Conservation (phyloP, 2,888 invertebrate species). For the Panorpa germanica region DNA sequence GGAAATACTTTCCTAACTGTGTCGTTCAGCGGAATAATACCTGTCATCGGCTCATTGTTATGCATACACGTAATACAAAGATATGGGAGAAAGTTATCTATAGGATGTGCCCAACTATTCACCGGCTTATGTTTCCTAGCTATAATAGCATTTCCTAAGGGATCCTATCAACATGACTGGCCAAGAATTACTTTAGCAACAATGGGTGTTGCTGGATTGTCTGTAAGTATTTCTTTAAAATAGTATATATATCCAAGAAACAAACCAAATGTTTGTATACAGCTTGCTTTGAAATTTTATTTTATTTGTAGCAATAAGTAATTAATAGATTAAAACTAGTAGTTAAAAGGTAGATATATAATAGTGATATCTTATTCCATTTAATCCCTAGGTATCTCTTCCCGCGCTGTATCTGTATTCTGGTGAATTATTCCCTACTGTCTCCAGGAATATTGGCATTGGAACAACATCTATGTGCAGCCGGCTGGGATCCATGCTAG, state of each 20-base stretch:
- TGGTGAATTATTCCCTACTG: conserved; percentile 67
- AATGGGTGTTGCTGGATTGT: conserved; percentile 41
- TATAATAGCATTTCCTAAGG: conserved; percentile 29
- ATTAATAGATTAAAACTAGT: no score
- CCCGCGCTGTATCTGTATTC: conserved; percentile 65
- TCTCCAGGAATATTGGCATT: conserved; percentile 61
- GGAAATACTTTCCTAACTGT: conserved; percentile 33
- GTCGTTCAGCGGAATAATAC: conserved; percentile 30
- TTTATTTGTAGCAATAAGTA: no score
- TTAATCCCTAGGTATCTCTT: no score
- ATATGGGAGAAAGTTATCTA: conserved; percentile 30
- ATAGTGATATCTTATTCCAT: no score
- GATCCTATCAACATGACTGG: conserved; percentile 28
- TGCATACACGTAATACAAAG: conserved; percentile 29
- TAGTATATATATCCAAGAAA: no score
- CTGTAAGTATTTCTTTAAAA: no score
- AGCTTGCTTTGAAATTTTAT: no score
- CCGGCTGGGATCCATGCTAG: conserved; percentile 59
- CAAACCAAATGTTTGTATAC: no score
- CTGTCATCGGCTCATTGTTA: conserved; percentile 30
- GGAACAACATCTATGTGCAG: conserved; percentile 66
- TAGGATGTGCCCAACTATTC: conserved; percentile 26
- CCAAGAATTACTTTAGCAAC: conserved; percentile 35
- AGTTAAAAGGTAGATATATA: no score
- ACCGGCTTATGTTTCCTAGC: conserved; percentile 29